Evolutionary conservation across 2,888 invertebrate species (phyloP), one percentile per base, ranked within the genome.

Genomic region (Charanyca ferruginea): DNA sequence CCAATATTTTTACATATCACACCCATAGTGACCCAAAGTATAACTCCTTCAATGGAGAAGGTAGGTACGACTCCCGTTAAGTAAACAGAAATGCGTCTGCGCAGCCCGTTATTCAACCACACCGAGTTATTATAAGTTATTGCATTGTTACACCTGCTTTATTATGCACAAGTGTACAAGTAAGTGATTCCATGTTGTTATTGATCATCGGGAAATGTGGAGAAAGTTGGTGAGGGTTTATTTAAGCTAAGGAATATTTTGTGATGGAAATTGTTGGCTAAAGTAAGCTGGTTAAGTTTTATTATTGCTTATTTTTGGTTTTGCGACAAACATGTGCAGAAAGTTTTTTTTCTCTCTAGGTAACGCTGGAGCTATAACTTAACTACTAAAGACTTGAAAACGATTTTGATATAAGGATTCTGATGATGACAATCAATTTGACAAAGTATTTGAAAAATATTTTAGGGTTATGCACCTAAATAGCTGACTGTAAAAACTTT

Each of bases 21-120:
- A n/a, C 64, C 25, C n/a, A 20, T 55, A 55, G 68, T 32, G 11
- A n/a, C 64, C 25, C n/a, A 20, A 54, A 55, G 68, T 32, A 32
- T 68, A 47, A 58, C 28, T 53, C 64, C 8, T 48, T 52, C 51
- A 55, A 55, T 32, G 20, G 38, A 73, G 77, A 74, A 73, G 68
- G 61, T 55, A 73, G 68, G 61, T 55, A 54, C 73, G 54, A 68
- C 81, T 87, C 85, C 88, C 89, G 90, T 89, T 90, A 90, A 87
- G 70, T 78, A 87, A 90, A 90, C 89, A 86, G 66, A 76, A 68
- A 73, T 79, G 79, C 76, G 76, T 77, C 18, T 55, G 71, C 76
- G 69, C 77, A 68, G 59, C 55, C 81, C 80, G 80, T 82, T 85
- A 84, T 72, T 80, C 68, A 79, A 79, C 75, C 77, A 65, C 69